phyloP scores from a whole-genome alignment of 2,113 vertebrate species.

The Myiozetetes cayanensis region DNA sequence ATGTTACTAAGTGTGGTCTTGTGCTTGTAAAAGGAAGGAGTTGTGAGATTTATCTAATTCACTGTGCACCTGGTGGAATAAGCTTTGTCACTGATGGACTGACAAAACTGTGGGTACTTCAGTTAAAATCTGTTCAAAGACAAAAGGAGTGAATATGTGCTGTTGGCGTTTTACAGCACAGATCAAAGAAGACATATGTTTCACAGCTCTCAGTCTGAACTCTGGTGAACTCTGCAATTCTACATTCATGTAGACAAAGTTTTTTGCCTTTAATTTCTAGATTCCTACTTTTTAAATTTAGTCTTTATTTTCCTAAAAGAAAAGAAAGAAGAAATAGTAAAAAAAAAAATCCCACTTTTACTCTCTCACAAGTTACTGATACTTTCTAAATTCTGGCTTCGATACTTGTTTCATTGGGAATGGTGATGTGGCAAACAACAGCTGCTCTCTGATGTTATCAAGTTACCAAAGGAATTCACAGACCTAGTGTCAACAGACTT shows the following conservation, averaged over 20 bases:
- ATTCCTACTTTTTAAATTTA: background rate
- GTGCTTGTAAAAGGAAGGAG: background rate
- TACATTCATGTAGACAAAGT: background rate
- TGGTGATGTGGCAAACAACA: background rate
- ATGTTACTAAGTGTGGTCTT: rapidly evolving
- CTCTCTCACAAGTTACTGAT: background rate
- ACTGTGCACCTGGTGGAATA: background rate
- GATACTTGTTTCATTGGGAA: background rate
- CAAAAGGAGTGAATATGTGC: background rate
- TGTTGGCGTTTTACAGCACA: background rate
- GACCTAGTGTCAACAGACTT: background rate
- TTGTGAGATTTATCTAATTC: background rate
- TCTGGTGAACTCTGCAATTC: background rate
- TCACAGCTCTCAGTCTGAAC: background rate
- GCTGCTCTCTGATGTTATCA: background rate
- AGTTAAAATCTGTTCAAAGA: background rate
- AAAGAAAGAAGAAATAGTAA: background rate
- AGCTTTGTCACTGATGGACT: background rate
- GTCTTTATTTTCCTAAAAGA: background rate
- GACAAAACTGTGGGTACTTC: background rate
- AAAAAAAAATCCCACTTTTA: background rate
- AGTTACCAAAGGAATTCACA: background rate
- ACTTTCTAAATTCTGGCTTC: background rate
- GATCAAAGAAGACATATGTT: background rate
- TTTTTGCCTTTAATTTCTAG: background rate